Evolutionary conservation across 2,888 invertebrate genomes (phyloP).

Genomic region (Drosophila demipolita): DNA sequence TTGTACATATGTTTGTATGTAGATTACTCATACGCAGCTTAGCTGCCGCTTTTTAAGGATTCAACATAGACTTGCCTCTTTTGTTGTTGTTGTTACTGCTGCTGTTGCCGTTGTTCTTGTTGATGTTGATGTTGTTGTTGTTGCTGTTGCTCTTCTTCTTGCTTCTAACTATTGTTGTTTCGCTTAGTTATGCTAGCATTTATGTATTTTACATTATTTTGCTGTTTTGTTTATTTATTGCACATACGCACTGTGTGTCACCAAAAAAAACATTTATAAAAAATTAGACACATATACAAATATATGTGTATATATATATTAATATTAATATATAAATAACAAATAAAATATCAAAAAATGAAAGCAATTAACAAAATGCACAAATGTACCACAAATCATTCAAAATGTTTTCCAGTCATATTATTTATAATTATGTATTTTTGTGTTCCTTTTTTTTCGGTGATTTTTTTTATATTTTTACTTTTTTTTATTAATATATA

Average conservation of each 20-base stretch:
- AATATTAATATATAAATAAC: neutral
- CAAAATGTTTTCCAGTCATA: constrained; percentile 8
- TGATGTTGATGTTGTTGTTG: neutral
- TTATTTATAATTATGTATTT: constrained; percentile 2
- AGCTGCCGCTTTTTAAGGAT: constrained; percentile 34
- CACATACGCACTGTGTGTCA: constrained; percentile 73
- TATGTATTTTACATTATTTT: constrained; percentile 5
- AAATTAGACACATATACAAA: constrained; percentile 15
- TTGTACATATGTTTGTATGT: constrained; percentile 16
- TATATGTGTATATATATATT: neutral
- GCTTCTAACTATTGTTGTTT: constrained; percentile 10
- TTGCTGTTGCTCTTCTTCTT: constrained; percentile 10
- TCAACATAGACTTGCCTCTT: constrained; percentile 65
- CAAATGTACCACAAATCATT: constrained; percentile 9
- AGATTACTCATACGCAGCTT: constrained; percentile 68
- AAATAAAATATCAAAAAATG: constrained; percentile 10
- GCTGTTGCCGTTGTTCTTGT: neutral
- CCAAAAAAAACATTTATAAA: constrained; percentile 53
- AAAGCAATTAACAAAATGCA: constrained; percentile 16
- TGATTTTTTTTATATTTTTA: constrained; percentile 4
- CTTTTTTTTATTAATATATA: constrained; percentile 8
- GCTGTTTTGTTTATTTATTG: constrained; percentile 31
- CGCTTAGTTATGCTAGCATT: constrained; percentile 17
- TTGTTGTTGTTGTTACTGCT: constrained; percentile 6
- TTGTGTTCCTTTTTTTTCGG: constrained; percentile 1